A percentile compares a stretch with the other conserved stretches of the same genome.
phyloP scores from a whole-genome alignment of 2,888 invertebrate genomes.

The Caenorhabditis sp. region DNA sequence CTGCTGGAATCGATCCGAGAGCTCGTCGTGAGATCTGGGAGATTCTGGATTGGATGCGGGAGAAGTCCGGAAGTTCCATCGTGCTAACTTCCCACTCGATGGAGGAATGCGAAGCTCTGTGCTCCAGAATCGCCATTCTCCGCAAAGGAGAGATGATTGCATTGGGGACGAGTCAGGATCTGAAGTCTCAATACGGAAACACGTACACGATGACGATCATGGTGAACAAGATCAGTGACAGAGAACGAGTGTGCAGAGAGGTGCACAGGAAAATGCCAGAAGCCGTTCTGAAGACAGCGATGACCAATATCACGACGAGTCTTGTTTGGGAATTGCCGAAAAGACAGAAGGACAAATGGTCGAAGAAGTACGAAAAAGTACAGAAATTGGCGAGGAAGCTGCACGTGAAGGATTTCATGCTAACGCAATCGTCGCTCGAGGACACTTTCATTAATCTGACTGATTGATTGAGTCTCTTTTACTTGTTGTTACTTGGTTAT shows the following conservation, averaged over 20 bases:
- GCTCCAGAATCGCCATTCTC: constrained; percentile 75
- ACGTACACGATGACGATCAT: constrained; percentile 66
- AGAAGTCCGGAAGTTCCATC: constrained; percentile 64
- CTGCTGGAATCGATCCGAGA: constrained; percentile 81
- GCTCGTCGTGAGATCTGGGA: constrained; percentile 83
- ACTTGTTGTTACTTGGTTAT: neutral
- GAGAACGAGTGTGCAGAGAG: constrained; percentile 17
- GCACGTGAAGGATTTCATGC: constrained; percentile 22
- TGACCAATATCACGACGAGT: constrained; percentile 19
- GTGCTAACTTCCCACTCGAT: constrained; percentile 73
- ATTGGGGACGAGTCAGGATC: constrained; percentile 74
- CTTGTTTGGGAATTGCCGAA: constrained; percentile 27
- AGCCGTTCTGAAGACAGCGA: constrained; percentile 15
- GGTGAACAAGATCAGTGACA: constrained; percentile 7
- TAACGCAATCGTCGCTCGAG: constrained; percentile 34
- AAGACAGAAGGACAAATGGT: constrained; percentile 26
- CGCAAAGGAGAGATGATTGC: constrained; percentile 74
- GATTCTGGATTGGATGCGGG: constrained; percentile 57
- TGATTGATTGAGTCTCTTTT: neutral
- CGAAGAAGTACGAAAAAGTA: constrained; percentile 31
- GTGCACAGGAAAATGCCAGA: constrained; percentile 6
- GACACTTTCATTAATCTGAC: constrained; percentile 26
- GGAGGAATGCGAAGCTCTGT: constrained; percentile 77
- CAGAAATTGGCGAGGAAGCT: constrained; percentile 22
- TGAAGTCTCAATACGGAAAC: constrained; percentile 74